Conservation (phyloP, 1,140 invertebrate genomes). For the Trypoxylus dichotomus region DNA sequence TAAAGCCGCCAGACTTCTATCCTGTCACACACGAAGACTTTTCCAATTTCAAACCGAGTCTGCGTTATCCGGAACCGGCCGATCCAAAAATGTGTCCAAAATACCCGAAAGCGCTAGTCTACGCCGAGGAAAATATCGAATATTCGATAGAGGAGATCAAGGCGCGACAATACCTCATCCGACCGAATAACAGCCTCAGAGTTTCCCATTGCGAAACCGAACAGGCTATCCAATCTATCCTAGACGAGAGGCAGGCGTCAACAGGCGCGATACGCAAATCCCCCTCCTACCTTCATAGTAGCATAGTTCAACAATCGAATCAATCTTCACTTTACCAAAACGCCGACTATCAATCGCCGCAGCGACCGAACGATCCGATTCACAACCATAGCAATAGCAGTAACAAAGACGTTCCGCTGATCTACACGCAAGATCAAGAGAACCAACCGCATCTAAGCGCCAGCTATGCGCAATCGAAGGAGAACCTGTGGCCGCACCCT, state of each 20-base stretch:
- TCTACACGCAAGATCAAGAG: background rate
- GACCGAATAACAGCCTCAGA: slow-evolving; percentile 18
- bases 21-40: slow-evolving; percentile 60
- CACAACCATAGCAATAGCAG: background rate
- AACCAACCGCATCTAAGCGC: background rate
- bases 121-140: slow-evolving; percentile 61
- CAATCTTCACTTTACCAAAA: background rate
- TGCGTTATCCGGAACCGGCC: slow-evolving; percentile 61
- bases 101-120: slow-evolving; percentile 63
- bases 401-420: background rate
- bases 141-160: slow-evolving; percentile 70
- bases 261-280: background rate
- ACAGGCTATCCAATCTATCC: slow-evolving; percentile 31
- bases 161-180: slow-evolving; percentile 49
- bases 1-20: slow-evolving; percentile 55
- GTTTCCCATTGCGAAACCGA: slow-evolving; percentile 29
- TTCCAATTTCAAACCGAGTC: slow-evolving; percentile 57
- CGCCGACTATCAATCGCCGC: background rate
- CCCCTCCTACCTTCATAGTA: background rate
- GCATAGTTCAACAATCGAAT: background rate
- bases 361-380: background rate
- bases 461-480: background rate
- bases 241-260: slow-evolving; percentile 4
- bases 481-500: background rate
- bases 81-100: slow-evolving; percentile 61